Conservation (phyloP, 2,113 vertebrate species). For the Phoxinus phoxinus region DNA sequence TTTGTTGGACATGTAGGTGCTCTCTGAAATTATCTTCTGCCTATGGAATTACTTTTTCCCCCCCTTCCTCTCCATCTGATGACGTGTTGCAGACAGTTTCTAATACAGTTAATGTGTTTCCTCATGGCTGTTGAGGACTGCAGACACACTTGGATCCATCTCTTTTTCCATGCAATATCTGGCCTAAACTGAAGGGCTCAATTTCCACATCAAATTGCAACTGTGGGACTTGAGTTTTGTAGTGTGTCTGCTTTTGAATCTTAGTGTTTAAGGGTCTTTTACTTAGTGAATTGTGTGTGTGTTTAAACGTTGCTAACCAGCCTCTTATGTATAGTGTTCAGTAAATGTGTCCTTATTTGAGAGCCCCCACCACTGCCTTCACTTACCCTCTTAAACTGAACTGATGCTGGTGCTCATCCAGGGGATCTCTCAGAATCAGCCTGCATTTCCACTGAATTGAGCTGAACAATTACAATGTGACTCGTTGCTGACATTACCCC, state of each 20-base stretch:
- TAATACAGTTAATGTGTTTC: background rate
- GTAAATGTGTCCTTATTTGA: background rate
- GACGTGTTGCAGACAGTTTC: background rate
- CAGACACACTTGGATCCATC: background rate
- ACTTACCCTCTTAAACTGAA: background rate
- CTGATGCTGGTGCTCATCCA: background rate
- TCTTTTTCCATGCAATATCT: background rate
- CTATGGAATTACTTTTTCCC: background rate
- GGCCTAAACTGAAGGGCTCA: background rate
- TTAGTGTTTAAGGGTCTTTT: background rate
- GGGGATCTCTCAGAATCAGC: background rate
- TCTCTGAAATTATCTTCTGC: background rate
- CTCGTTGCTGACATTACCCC: background rate
- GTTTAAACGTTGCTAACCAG: background rate
- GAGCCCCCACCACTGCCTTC: background rate
- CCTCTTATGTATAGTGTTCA: background rate
- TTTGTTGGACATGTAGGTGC: background rate
- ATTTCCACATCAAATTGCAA: background rate
- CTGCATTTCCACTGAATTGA: constrained; percentile 4
- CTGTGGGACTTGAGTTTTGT: background rate
- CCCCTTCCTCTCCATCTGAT: background rate
- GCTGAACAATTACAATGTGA: background rate
- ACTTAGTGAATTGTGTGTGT: background rate
- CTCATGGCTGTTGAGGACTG: background rate
- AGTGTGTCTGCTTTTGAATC: background rate